Evolutionary conservation across 1,140 invertebrate genomes (phyloP), one percentile per base, ranked within the genome.

Genomic region (Linepithema humile): DNA sequence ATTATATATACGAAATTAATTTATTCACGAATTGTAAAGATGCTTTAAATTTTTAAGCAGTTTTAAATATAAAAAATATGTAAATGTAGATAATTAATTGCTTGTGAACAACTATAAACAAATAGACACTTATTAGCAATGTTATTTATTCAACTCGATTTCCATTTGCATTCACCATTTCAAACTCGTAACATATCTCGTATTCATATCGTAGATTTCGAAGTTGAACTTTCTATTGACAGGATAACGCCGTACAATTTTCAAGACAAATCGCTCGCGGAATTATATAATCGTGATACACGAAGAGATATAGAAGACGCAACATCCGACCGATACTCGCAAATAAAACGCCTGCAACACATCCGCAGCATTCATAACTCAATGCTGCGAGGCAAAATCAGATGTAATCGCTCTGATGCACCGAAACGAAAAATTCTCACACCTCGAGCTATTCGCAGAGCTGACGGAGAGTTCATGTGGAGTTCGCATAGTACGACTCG

Each of bases 301-400:
- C 15, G 20, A 10, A 20, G 1, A 48, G 40, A 62, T 29, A 32
- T 9, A 73, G n/a, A n/a, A 59, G 70, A 29, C 35, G 50, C 32
- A 40, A n/a, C 12, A 53, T 73, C 35, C 72, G 23, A 12, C 48
- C 29, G 38, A 60, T 9, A 29, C 6, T 74, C 26, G 72, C 72
- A 45, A 75, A 45, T 64, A 48, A 75, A 75, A 75, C 29, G 57
- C n/a, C 2, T n/a, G 29, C n/a, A 38, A 10, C 40, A 12, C 17
- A 6, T n/a, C n/a, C n/a, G n/a, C 26, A 48, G 57, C 40, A 64
- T 48, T 75, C 57, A 64, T 64, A 75, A 75, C 29, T 75, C 57
- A 64, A 75, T 48, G 73, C 73, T 75, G 57, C 73, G 12, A 62
- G 40, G 57, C 29, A 59, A 75, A 35, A 75, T 75, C 73, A 64